Conservation (phyloP, 2,113 vertebrate species). For the Sebastes fasciatus region DNA sequence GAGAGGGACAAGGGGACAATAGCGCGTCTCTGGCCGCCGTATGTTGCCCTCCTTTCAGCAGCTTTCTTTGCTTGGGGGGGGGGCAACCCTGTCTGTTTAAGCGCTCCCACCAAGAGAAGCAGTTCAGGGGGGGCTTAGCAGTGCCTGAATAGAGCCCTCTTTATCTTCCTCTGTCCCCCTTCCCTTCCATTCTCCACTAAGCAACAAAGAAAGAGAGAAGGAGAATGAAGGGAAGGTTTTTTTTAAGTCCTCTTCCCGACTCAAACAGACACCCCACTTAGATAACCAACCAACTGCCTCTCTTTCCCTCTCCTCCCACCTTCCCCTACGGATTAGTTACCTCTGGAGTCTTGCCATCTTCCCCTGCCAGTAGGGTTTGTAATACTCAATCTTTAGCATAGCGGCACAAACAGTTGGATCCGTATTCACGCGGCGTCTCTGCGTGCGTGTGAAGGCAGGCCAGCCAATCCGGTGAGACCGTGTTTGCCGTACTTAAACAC, state of each 20-base stretch:
- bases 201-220: constrained; percentile 80
- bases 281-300: constrained; percentile 75
- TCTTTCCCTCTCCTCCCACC: constrained; percentile 67
- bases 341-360: constrained; percentile 80
- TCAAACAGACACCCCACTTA: constrained; percentile 74
- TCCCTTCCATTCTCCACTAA: constrained; percentile 79
- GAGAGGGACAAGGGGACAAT: constrained; percentile 86
- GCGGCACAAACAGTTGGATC: constrained; percentile 75
- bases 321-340: constrained; percentile 80
- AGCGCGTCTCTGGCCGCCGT: constrained; percentile 85
- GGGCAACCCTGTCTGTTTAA: constrained; percentile 82
- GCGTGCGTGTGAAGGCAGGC: constrained; percentile 67
- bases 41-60: constrained; percentile 86
- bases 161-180: constrained; percentile 80
- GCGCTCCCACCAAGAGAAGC: constrained; percentile 81
- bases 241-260: constrained; percentile 67
- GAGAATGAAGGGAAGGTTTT: constrained; percentile 71
- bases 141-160: constrained; percentile 82
- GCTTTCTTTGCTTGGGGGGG: constrained; percentile 73
- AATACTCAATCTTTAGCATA: constrained; percentile 78
- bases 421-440: constrained; percentile 60
- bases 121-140: constrained; percentile 76
- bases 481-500: constrained; percentile 68
- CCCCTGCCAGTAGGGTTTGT: constrained; percentile 76
- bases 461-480: constrained; percentile 70